Evolutionary conservation across 35 echinoderm and acorn worm genomes (phyloP).

Genomic region (Lytechinus pictus): DNA sequence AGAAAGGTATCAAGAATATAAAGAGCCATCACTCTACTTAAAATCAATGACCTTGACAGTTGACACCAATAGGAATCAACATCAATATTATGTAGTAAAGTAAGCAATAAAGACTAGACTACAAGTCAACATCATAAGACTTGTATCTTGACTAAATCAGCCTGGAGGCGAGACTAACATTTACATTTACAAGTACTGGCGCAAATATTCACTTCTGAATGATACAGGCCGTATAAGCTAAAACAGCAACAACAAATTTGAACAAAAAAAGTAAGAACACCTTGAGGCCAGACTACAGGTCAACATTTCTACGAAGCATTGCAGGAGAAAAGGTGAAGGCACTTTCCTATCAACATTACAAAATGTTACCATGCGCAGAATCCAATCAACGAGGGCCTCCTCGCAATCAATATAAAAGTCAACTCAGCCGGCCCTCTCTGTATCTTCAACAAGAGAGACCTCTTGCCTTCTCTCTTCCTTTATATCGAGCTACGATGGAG

Average conservation of each 20-base stretch:
- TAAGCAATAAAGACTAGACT: no score
- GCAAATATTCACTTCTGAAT: no score
- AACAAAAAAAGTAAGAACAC: no score
- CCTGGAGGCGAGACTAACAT: background rate
- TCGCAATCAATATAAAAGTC: constrained; percentile 13
- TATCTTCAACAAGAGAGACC: background rate
- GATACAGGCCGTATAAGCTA: no score
- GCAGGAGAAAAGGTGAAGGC: background rate
- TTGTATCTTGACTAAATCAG: background rate
- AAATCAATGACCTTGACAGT: no score
- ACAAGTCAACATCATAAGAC: background rate
- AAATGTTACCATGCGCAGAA: background rate
- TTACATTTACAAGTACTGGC: no score
- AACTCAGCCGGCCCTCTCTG: background rate
- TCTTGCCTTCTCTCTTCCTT: background rate
- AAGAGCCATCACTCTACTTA: no score
- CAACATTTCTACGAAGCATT: background rate
- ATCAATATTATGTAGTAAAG: no score
- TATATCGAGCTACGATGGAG: background rate
- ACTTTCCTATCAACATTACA: background rate
- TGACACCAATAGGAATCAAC: no score
- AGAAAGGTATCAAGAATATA: no score
- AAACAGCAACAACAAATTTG: no score
- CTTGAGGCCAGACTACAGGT: background rate
- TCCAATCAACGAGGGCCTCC: background rate